Percentiles rank a stretch among this genome's conserved stretches.
Evolutionary conservation across 2,113 vertebrate genomes (phyloP).

Genomic region (Brachypodius melanocephalos): DNA sequence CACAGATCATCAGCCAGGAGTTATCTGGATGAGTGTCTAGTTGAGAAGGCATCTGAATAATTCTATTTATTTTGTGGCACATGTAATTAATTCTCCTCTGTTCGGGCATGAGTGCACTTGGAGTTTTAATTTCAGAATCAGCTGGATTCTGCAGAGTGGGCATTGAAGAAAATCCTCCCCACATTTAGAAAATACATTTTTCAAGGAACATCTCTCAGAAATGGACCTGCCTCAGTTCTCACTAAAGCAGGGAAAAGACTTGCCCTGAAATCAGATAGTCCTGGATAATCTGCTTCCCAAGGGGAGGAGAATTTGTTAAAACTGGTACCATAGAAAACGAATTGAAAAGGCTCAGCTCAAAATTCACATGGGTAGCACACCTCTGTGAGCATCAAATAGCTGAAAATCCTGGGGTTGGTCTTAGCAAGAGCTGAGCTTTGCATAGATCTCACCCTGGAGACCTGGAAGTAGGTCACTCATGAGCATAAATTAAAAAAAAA

Average conservation of each 20-base stretch:
- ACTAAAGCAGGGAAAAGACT: background rate
- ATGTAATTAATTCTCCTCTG: background rate
- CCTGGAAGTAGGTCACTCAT: background rate
- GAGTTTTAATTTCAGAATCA: background rate
- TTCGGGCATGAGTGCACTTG: background rate
- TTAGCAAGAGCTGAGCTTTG: background rate
- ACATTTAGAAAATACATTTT: background rate
- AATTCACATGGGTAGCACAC: background rate
- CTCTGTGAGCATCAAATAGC: background rate
- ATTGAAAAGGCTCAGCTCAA: background rate
- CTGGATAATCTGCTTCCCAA: background rate
- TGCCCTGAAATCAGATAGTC: background rate
- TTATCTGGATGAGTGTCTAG: background rate
- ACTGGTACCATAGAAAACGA: background rate
- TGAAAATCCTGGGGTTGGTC: background rate
- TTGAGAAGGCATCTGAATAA: background rate
- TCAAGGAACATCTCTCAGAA: background rate
- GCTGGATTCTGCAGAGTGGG: background rate
- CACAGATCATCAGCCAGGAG: background rate
- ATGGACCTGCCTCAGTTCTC: background rate
- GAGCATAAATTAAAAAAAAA: background rate
- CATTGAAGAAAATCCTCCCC: background rate
- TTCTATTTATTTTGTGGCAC: background rate
- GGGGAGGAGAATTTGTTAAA: background rate
- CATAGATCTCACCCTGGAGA: background rate